Evolutionary conservation across 2,113 vertebrate species (phyloP).

Genomic region (Phalacrocorax brasilianus): DNA sequence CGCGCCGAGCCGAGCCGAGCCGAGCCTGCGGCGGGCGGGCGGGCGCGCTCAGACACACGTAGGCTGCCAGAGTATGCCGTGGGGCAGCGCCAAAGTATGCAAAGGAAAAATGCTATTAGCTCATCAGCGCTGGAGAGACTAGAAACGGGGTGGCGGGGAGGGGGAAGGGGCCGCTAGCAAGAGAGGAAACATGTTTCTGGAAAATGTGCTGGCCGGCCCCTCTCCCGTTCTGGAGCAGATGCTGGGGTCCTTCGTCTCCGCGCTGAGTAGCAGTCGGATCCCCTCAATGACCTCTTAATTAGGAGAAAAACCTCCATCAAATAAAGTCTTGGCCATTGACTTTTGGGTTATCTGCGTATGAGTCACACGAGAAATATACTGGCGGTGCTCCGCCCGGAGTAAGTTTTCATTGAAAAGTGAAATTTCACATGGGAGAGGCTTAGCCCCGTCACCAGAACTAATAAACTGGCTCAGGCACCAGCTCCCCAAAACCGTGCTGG

Average conservation of each 20-base stretch:
- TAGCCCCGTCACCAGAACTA: conserved; percentile 7
- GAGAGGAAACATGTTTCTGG: conserved; percentile 52
- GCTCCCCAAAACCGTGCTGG: background rate
- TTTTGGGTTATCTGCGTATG: conserved; percentile 62
- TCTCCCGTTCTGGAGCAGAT: background rate
- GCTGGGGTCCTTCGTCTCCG: conserved; percentile 30
- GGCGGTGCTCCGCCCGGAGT: conserved; percentile 42
- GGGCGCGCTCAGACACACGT: conserved; percentile 72
- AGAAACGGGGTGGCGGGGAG: conserved; percentile 49
- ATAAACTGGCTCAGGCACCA: background rate
- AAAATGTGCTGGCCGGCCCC: conserved; percentile 59
- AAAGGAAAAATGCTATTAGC: conserved; percentile 80
- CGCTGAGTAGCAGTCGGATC: conserved; percentile 51
- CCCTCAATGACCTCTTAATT: conserved; percentile 52
- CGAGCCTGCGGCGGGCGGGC: conserved; percentile 58
- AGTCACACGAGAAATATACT: conserved; percentile 72
- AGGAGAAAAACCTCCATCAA: conserved; percentile 69
- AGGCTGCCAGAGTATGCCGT: conserved; percentile 77
- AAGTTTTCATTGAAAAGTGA: conserved; percentile 68
- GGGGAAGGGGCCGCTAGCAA: conserved; percentile 58
- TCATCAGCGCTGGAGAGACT: conserved; percentile 70
- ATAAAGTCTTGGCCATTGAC: conserved; percentile 67
- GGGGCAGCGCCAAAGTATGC: conserved; percentile 76
- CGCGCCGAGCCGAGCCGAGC: conserved; percentile 45
- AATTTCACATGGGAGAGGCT: conserved; percentile 63